phyloP scores from a whole-genome alignment of 23 tunicate genomes.

The Trididemnum clinides region DNA sequence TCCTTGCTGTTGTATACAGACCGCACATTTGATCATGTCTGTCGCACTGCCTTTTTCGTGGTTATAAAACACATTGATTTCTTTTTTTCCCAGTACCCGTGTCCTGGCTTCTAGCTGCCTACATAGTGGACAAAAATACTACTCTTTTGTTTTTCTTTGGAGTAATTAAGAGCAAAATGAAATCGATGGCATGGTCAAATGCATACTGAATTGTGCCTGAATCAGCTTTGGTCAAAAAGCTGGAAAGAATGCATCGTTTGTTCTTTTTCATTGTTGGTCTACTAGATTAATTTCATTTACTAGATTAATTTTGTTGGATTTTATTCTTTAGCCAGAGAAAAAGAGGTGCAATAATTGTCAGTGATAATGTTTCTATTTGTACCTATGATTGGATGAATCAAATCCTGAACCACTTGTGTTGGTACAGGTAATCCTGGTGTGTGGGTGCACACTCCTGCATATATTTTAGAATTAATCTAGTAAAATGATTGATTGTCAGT shows the following conservation, averaged over 20 bases:
- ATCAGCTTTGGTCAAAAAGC: slow-evolving; percentile 4
- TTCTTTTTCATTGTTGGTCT: slow-evolving; percentile 4
- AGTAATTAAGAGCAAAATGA: too few species aligned
- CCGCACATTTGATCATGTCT: background rate
- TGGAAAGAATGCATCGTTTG: slow-evolving; percentile 1
- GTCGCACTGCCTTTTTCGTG: too few species aligned
- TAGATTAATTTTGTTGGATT: too few species aligned
- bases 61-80: background rate
- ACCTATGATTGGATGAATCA: slow-evolving; percentile 1
- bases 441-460: slow-evolving; percentile 21
- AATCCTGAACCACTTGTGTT: background rate
- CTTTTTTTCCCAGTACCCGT: background rate
- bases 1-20: background rate
- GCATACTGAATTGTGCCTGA: background rate
- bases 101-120: background rate
- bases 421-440: slow-evolving; percentile 22
- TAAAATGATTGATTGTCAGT: background rate
- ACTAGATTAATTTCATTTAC: too few species aligned
- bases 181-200: too few species aligned
- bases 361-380: slow-evolving; percentile 18
- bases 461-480: background rate
- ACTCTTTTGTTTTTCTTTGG: background rate
- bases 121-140: too few species aligned
- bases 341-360: too few species aligned
- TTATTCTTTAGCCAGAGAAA: too few species aligned